A percentile compares a stretch with the other conserved stretches of the same genome.
Evolutionary conservation across 1,140 invertebrate genomes (phyloP).

Genomic region (Drosophila ogumai): DNA sequence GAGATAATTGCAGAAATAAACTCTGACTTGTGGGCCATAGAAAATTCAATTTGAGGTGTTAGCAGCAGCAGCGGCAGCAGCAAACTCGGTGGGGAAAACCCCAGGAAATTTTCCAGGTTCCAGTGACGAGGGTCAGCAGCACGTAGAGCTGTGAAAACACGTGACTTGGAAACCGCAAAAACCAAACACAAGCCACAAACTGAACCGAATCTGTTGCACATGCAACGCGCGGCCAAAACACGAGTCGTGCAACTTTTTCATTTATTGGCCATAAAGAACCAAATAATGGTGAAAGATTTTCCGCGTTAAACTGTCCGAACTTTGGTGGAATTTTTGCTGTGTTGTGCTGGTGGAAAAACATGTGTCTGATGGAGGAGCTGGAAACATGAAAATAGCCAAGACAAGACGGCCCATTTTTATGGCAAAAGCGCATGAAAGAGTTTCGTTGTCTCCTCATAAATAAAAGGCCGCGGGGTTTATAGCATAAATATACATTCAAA

Average conservation of each 20-base stretch:
- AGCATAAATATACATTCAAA: constrained; percentile 21
- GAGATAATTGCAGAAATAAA: constrained; percentile 55
- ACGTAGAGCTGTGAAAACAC: constrained; percentile 39
- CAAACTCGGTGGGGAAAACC: constrained; percentile 8
- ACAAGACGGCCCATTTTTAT: constrained; percentile 13
- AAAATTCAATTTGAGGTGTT: constrained; percentile 43
- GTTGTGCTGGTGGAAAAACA: constrained; percentile 6
- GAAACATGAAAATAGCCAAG: constrained; percentile 20
- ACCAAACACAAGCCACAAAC: constrained; percentile 1
- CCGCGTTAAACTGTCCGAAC: constrained; percentile 64
- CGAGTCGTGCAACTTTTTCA: constrained; percentile 50
- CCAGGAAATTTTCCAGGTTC: constrained; percentile 15
- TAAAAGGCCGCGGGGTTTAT: constrained; percentile 8
- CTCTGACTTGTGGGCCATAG: constrained; percentile 48
- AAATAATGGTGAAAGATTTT: constrained; percentile 46
- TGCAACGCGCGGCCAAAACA: constrained; percentile 38
- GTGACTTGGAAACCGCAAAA: constrained; percentile 44
- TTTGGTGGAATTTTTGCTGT: constrained; percentile 15
- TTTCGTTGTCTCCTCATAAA: constrained; percentile 38
- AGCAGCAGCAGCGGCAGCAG: constrained; percentile 1
- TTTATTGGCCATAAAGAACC: constrained; percentile 73
- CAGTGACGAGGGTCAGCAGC: constrained; percentile 28
- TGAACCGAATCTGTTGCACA: constrained; percentile 47
- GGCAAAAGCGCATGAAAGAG: constrained; percentile 35
- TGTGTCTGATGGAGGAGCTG: constrained; percentile 12